Percentiles rank a stretch among this genome's conserved stretches.
Evolutionary conservation across 2,888 invertebrate genomes (phyloP).

Genomic region (Nudaria mundana): DNA sequence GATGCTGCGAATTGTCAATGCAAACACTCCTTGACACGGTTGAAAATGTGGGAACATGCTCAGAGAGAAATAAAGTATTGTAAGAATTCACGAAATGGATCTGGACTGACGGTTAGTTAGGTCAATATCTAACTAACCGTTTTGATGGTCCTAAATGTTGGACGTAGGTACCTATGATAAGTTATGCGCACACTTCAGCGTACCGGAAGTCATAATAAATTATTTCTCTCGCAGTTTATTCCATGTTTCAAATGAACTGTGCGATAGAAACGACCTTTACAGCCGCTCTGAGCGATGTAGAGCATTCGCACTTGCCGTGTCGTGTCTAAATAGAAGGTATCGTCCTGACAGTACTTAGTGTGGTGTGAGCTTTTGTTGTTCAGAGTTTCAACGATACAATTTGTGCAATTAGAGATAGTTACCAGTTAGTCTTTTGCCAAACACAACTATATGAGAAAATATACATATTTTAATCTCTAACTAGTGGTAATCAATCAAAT

Average conservation of each 20-base stretch:
- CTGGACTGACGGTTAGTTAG: conserved; percentile 11
- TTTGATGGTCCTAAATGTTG: neutral
- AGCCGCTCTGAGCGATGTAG: conserved; percentile 19
- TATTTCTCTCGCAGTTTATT: conserved; percentile 42
- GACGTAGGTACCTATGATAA: neutral
- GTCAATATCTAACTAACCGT: conserved; percentile 2
- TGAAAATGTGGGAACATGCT: conserved; percentile 63
- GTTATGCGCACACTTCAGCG: conserved; percentile 1
- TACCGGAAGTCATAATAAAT: neutral
- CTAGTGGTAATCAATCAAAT: conserved; percentile 76
- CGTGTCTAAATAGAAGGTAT: conserved; percentile 7
- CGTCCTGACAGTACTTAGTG: conserved; percentile 21
- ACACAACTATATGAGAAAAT: conserved; percentile 75
- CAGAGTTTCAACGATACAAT: conserved; percentile 47
- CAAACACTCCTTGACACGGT: conserved; percentile 70
- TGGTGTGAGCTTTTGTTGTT: conserved; percentile 24
- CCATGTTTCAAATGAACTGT: conserved; percentile 43
- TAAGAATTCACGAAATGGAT: conserved; percentile 20
- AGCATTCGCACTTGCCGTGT: conserved; percentile 10
- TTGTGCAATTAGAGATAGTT: conserved; percentile 61
- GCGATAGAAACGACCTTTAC: conserved; percentile 20
- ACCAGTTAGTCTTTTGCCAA: conserved; percentile 60
- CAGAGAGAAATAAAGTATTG: conserved; percentile 46
- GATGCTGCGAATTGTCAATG: conserved; percentile 61
- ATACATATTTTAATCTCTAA: conserved; percentile 69